Evolutionary conservation across 2,888 invertebrate genomes (phyloP), one percentile per base, ranked within the genome.

Genomic region (Drosophila birchii): DNA sequence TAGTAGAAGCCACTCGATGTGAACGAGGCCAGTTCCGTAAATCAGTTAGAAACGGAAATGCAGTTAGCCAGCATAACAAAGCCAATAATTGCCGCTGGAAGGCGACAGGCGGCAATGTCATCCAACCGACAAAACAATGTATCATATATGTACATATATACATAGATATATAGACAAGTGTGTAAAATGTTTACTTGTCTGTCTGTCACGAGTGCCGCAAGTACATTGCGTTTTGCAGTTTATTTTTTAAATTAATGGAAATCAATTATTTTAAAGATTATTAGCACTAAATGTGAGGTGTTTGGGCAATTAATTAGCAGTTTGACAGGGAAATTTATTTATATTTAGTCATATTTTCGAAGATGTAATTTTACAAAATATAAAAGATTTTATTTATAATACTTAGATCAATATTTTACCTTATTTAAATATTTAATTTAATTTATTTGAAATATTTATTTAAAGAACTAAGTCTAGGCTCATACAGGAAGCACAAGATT

Each of bases 11-110:
- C 32, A 68, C 54, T 53, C 72, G 64, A 53, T 44, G 12, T 16
- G 14, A 44, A 44, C 84, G 79, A 86, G 86, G 86, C 76, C 72
- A 86, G 88, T 86, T 86, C 86, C 89, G 89, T 72, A 78, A 81
- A 85, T 86, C 76, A 81, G 85, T 86, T 86, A 66, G 74, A 49
- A 80, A 77, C 81, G 86, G 89, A 86, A 86, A 80, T 89, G 77
- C 75, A 61, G 63, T 78, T 74, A 44, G 53, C 61, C 73, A 51
- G 79, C 78, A 76, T 26, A 68, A 68, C 68, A 82, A 78, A 80
- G 78, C 70, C 72, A 81, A 81, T 88, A 81, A 87, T 79, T 78
- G 81, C 64, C 38, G 58, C 66, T 80, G 34, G 74, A 80, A 88
- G 88, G 80, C 76, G 29, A 85, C 20, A 45, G 45, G 47, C 67